Evolutionary conservation across 2,888 invertebrate species (phyloP).

Genomic region (Diaphora mendica): DNA sequence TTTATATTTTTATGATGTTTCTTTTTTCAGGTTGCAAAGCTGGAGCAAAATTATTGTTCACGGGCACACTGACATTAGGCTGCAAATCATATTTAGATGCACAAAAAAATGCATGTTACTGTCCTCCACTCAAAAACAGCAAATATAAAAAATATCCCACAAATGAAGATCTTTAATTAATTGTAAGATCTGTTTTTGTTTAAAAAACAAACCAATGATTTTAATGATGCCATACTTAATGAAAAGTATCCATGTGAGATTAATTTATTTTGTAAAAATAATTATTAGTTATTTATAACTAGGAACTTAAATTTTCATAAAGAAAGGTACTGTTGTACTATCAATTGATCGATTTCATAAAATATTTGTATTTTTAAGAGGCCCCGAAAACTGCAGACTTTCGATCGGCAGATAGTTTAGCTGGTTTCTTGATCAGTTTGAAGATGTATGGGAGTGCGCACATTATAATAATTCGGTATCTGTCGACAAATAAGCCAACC

Average conservation of each 20-base stretch:
- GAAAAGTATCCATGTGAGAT: constrained; percentile 34
- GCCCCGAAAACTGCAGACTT: too few species aligned
- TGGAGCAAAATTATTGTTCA: constrained; percentile 94
- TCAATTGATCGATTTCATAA: background rate
- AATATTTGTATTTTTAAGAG: background rate
- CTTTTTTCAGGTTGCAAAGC: constrained; percentile 91
- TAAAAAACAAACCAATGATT: constrained; percentile 18
- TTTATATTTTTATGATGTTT: background rate
- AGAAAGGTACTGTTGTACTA: background rate
- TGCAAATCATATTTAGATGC: constrained; percentile 95
- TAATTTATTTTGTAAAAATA: constrained; percentile 21
- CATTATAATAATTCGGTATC: too few species aligned
- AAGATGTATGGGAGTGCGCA: too few species aligned
- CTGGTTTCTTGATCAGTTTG: too few species aligned
- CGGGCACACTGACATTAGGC: constrained; percentile 94
- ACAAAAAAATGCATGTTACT: constrained; percentile 94
- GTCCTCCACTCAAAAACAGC: constrained; percentile 83
- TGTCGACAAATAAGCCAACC: too few species aligned
- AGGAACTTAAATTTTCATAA: background rate
- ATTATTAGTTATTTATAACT: background rate
- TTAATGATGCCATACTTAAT: constrained; percentile 19
- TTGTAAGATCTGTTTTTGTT: constrained; percentile 9
- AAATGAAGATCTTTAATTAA: constrained; percentile 69
- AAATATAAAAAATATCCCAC: constrained; percentile 84
- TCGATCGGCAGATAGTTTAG: too few species aligned